Percentiles rank a stretch among this genome's conserved stretches.
These are phyloP conservation scores for Propithecus coquereli DNA, from an alignment of 2,113 vertebrate genomes.

Conservation along the genomic window DNA sequence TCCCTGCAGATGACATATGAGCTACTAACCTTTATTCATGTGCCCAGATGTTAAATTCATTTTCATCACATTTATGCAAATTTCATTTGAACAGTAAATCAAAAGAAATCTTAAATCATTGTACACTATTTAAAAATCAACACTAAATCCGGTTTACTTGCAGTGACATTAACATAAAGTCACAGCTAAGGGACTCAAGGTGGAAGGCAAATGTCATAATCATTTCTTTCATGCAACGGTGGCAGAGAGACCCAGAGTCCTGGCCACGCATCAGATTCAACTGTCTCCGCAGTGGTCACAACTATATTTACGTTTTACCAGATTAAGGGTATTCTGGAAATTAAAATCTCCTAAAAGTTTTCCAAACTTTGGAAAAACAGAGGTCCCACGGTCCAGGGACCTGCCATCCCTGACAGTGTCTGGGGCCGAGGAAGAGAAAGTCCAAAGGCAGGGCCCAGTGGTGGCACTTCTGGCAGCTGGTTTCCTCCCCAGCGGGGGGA, in stretches of 20 bases:
- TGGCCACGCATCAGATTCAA: background rate
- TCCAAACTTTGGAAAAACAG: slow-evolving; percentile 63
- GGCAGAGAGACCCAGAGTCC: slow-evolving; percentile 44
- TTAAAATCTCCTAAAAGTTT: slow-evolving; percentile 62
- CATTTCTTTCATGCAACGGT: slow-evolving; percentile 32
- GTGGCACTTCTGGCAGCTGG: slow-evolving; percentile 59
- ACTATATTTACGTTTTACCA: slow-evolving; percentile 46
- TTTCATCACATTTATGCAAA: slow-evolving; percentile 77
- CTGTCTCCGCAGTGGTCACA: background rate
- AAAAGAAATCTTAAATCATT: slow-evolving; percentile 82
- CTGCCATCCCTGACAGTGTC: background rate
- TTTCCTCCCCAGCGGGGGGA: slow-evolving; percentile 71
- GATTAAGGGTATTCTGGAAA: slow-evolving; percentile 62
- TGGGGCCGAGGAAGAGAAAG: background rate
- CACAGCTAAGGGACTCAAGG: slow-evolving; percentile 64
- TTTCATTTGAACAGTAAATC: slow-evolving; percentile 76
- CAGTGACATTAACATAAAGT: slow-evolving; percentile 73
- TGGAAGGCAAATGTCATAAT: slow-evolving; percentile 58
- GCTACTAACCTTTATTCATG: slow-evolving; percentile 78
- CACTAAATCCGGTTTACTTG: slow-evolving; percentile 76
- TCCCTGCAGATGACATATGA: slow-evolving; percentile 71
- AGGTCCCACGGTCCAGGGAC: background rate
- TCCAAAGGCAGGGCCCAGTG: slow-evolving; percentile 44
- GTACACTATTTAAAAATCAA: slow-evolving; percentile 71
- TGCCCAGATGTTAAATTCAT: slow-evolving; percentile 77